These are phyloP conservation scores for Ivindomyrus marchei DNA, from an alignment of 2,113 vertebrate genomes.

Conservation along the genomic window DNA sequence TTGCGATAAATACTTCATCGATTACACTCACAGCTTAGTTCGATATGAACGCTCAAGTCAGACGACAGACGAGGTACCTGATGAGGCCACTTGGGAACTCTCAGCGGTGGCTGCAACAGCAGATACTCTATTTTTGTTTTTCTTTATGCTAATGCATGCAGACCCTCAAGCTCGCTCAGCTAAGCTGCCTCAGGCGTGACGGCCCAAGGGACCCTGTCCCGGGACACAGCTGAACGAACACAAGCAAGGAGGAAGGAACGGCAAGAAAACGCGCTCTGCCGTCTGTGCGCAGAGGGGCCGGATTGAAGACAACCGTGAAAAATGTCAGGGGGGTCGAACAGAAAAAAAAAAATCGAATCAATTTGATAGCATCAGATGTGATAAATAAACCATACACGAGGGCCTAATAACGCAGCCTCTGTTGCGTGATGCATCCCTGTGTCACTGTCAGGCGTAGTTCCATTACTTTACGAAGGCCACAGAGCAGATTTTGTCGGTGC, in stretches of 20 bases:
- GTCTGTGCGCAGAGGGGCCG: background rate
- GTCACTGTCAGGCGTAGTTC: background rate
- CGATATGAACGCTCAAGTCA: background rate
- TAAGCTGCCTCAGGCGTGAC: background rate
- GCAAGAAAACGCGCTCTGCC: background rate
- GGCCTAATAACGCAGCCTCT: background rate
- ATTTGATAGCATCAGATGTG: background rate
- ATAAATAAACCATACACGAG: background rate
- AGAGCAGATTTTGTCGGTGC: background rate
- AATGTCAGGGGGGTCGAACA: background rate
- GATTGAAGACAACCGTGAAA: background rate
- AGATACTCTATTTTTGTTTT: background rate
- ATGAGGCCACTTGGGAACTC: background rate
- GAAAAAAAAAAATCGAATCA: background rate
- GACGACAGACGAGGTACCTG: background rate
- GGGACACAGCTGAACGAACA: background rate
- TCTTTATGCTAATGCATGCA: background rate
- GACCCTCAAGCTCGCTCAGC: background rate
- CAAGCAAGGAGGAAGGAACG: background rate
- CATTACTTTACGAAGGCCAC: background rate
- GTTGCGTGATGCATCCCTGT: background rate
- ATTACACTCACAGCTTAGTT: background rate
- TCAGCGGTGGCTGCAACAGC: background rate
- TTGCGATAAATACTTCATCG: background rate
- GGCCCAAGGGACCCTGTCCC: background rate